phyloP scores from a whole-genome alignment of 2,113 vertebrate genomes.

The Pagrus major region DNA sequence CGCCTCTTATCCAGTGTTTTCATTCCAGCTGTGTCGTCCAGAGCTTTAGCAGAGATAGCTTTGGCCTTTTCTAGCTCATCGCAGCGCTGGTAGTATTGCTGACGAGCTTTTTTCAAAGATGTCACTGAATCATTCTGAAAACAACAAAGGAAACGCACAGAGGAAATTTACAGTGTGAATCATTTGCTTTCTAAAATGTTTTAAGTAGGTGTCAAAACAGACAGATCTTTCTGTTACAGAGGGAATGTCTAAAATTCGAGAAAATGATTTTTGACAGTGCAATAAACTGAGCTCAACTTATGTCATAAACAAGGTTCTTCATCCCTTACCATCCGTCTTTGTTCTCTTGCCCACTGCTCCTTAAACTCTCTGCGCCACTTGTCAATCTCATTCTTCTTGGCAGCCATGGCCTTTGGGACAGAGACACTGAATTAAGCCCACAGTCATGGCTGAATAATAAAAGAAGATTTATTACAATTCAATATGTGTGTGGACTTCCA shows the following conservation, averaged over 20 bases:
- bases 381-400: conserved; percentile 93
- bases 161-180: not conserved
- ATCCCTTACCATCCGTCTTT: conserved; percentile 88
- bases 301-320: not conserved
- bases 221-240: not conserved
- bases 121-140: conserved; percentile 86
- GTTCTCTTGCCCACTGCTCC: conserved; percentile 91
- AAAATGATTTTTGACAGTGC: conserved; percentile 14
- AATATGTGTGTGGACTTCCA: not conserved
- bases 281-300: conserved; percentile 1
- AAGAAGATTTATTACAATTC: not conserved
- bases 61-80: conserved; percentile 90
- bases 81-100: conserved; percentile 90
- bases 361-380: conserved; percentile 95
- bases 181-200: not conserved
- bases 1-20: conserved; percentile 92
- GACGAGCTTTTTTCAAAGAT: conserved; percentile 88
- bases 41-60: conserved; percentile 82
- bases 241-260: not conserved
- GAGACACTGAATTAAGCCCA: conserved; percentile 28
- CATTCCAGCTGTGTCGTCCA: conserved; percentile 80
- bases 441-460: not conserved
- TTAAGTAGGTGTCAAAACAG: not conserved
- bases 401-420: conserved; percentile 86
- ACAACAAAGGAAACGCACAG: not conserved